Evolutionary conservation across 2,888 invertebrate genomes (phyloP), one percentile per base, ranked within the genome.

Genomic region (Dioctria rufipes): DNA sequence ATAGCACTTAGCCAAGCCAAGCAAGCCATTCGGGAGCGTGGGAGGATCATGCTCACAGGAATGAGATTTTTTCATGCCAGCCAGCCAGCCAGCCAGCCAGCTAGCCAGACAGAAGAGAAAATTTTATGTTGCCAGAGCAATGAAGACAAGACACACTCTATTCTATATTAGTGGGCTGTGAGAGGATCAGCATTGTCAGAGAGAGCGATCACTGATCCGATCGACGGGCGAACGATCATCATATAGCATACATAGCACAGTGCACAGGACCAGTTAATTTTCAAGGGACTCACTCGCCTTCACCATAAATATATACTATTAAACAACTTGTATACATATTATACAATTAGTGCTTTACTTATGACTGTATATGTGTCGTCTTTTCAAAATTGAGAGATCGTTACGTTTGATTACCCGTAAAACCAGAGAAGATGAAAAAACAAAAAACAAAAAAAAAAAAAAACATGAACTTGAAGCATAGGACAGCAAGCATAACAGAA

Each of bases 351-450:
- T 37, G 77, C 37, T 39, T 46, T 3, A n/a, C 5, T 25, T 61
- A 5, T 9, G 6, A 37, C 13, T 60, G 42, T 61, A 13, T 60
- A 4, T n/a, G 75, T 75, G 58, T 77, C 46, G 77, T 46, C 63
- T 39, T n/a, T 63, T 46, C 46, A 63, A 77, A 77, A 77, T 77
- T 77, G 77, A 77, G 77, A 77, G 77, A 77, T 77, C 77, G 61
- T 63, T 49, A 43, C 46, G 77, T 77, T 46, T 61, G 77, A 63
- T 75, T 75, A 43, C 39, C 63, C 46, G 43, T 43, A 75, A 60
- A 61, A 61, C n/a, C 39, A 11, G 63, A 63, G 63, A 46, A 63
- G 42, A 43, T 11, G 42, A 60, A 60, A 6, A 11, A 71, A 4
- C 37, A 63, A 40, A 37, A n/a, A n/a, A n/a, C n/a, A n/a, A n/a